Base-by-base conservation (phyloP, 2,113 vertebrate species). In the Grallaria varia region DNA sequence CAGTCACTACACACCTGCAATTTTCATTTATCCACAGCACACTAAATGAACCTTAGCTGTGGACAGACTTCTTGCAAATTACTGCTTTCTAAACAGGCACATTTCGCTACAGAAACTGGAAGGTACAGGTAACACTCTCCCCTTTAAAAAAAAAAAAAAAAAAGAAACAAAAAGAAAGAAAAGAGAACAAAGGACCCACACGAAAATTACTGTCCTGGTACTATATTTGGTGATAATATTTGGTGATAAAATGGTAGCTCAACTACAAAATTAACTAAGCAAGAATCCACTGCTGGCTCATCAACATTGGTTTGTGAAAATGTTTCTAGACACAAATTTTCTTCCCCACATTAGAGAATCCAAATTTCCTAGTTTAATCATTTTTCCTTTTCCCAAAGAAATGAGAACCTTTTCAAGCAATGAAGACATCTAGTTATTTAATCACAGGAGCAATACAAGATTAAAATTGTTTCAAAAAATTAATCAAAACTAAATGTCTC, bases 11-110 rank as follows among this genome's bases (percentile, higher is more conserved):
- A 53, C 45, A 28, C 55, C 71, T 24, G 27, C 17, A 76, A 44
- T 86, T 67, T 90, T 83, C 67, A 59, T 83, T 77, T 88, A 88
- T n/a, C 35, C 60, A 40, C n/a, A 12, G 6, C 10, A 62, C 33
- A 59, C 13, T 55, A 71, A 80, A 63, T 40, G 23, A 74, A 55
- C 47, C 83, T 84, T 49, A 72, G 35, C 10, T 74, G 68, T 44
- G 35, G 72, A 64, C 22, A 93, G 68, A 80, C 22, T 69, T 90
- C 53, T 12, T 45, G 53, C 39, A 96, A 83, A 95, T 71, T 63
- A 79, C 0, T 0, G 9, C 69, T 80, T 94, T 85, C 81, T 82
- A 93, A 69, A 83, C 2, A 93, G 78, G 35, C 47, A 59, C 1
- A 6, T 35, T 64, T 87, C 25, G 33, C 33, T 60, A 71, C 12